Percentiles rank a stretch among this genome's conserved stretches.
Evolutionary conservation across 2,113 vertebrate genomes (phyloP).

Genomic region (Eulacestoma nigropectus): DNA sequence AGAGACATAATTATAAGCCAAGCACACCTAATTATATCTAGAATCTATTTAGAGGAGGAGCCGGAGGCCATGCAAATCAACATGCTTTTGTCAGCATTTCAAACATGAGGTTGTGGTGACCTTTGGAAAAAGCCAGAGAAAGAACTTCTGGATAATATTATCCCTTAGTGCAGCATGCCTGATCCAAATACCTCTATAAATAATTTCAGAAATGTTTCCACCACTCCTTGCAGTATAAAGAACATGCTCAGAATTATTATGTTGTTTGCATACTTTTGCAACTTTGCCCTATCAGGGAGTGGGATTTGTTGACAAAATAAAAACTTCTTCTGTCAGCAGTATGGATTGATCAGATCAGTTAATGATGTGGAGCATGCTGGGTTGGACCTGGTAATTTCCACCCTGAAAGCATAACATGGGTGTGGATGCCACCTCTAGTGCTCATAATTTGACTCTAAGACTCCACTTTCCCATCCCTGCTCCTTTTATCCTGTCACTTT

Average conservation of each 20-base stretch:
- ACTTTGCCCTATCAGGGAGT: not conserved
- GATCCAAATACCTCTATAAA: not conserved
- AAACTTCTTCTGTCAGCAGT: not conserved
- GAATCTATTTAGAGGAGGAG: not conserved
- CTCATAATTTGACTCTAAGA: not conserved
- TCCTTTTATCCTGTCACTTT: not conserved
- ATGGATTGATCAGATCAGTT: not conserved
- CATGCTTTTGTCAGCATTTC: not conserved
- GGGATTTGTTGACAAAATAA: conserved; percentile 30
- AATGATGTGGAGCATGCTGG: not conserved
- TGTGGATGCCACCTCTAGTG: not conserved
- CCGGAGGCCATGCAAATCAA: not conserved
- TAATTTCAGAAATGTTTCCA: not conserved
- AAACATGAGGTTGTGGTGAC: not conserved
- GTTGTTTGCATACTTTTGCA: not conserved
- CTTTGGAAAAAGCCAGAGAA: not conserved
- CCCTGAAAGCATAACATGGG: not conserved
- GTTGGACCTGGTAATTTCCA: not conserved
- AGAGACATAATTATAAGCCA: conserved; percentile 21
- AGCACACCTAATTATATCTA: not conserved
- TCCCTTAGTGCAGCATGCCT: not conserved
- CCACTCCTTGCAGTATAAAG: not conserved
- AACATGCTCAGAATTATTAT: not conserved
- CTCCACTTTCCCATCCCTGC: not conserved
- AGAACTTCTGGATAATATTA: not conserved